These are phyloP conservation scores for Loriculus beryllinus DNA, from an alignment of 2,797 vertebrate species.

Conservation along the genomic window DNA sequence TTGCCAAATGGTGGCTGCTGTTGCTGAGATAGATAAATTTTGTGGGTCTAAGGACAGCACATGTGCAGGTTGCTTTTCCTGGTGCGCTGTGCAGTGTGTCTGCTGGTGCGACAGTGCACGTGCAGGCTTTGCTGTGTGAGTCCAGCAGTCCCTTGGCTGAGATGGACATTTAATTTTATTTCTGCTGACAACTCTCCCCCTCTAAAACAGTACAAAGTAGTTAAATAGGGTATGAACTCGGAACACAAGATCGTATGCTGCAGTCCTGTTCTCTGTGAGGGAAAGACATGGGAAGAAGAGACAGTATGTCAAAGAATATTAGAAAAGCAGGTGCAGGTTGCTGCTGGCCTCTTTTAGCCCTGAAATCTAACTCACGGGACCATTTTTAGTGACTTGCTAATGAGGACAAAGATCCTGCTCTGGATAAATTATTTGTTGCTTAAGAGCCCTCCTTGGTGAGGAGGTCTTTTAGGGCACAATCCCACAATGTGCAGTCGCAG, in stretches of 20 bases:
- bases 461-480: neutral
- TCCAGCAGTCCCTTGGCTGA: neutral
- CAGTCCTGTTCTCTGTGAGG: neutral
- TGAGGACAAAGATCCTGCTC: neutral
- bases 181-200: neutral
- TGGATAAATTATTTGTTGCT: neutral
- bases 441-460: neutral
- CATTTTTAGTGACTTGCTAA: neutral
- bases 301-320: neutral
- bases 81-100: neutral
- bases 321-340: neutral
- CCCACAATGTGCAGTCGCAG: accelerated
- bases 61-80: accelerated
- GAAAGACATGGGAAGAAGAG: neutral
- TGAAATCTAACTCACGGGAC: neutral
- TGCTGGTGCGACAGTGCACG: accelerated
- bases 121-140: neutral
- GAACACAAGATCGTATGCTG: neutral
- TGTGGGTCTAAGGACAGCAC: accelerated
- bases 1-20: neutral
- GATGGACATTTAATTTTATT: neutral
- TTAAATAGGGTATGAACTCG: neutral
- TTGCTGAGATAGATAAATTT: neutral
- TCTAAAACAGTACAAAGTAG: neutral
- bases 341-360: neutral